Conservation (phyloP, 2,888 invertebrate genomes). For the Pasiphila rectangulata region DNA sequence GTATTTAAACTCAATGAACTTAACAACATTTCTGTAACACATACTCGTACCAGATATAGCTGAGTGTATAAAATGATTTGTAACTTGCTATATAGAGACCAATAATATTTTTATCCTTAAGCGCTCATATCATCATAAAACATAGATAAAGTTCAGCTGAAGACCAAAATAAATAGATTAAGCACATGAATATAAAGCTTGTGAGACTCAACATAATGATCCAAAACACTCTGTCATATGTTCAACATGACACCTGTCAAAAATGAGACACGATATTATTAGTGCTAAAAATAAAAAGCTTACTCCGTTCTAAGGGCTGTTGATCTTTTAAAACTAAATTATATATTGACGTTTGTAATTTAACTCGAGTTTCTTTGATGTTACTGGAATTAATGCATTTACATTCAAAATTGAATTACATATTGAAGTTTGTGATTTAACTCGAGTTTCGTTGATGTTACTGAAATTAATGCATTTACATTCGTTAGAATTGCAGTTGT, state of each 20-base stretch:
- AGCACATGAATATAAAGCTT: background rate
- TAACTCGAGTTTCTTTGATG: too few relatives aligned
- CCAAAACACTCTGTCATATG: conserved; percentile 6
- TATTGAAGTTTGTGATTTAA: too few relatives aligned
- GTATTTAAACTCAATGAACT: background rate
- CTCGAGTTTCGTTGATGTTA: too few relatives aligned
- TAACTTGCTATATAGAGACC: too few relatives aligned
- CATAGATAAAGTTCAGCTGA: background rate
- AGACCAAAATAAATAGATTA: background rate
- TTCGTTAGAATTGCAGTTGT: too few relatives aligned
- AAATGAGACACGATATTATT: conserved; percentile 2
- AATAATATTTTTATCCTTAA: too few relatives aligned
- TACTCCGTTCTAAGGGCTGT: background rate
- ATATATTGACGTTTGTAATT: too few relatives aligned
- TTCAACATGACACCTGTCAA: conserved; percentile 15
- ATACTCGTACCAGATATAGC: background rate
- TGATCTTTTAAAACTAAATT: background rate
- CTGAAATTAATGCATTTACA: too few relatives aligned
- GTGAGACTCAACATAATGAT: conserved; percentile 1
- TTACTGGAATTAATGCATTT: too few relatives aligned
- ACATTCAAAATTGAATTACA: too few relatives aligned
- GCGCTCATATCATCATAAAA: background rate
- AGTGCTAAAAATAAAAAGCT: conserved; percentile 4
- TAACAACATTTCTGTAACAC: background rate
- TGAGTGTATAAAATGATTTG: too few relatives aligned